Percentiles rank a stretch among this genome's conserved stretches.
phyloP scores from a whole-genome alignment of 2,113 vertebrate genomes.

The Vulpes lagopus region DNA sequence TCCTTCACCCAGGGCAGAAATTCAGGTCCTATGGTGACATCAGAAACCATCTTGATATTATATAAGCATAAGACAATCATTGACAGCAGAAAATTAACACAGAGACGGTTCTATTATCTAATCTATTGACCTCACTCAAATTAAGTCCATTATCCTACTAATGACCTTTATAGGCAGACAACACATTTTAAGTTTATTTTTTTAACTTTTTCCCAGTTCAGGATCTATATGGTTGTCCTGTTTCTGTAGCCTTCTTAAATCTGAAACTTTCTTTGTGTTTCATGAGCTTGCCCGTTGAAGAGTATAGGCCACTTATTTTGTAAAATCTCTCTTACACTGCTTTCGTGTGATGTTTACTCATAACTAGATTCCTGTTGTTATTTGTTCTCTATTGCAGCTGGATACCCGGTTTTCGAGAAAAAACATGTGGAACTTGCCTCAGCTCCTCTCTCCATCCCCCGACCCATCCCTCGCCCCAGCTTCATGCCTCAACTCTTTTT shows the following conservation, averaged over 20 bases:
- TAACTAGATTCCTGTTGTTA: not conserved
- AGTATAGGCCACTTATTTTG: not conserved
- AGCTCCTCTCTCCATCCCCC: not conserved
- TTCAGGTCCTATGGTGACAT: not conserved
- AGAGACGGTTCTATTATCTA: not conserved
- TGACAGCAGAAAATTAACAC: not conserved
- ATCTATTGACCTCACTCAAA: not conserved
- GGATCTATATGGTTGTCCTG: not conserved
- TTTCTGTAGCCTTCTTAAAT: not conserved
- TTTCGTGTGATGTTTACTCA: not conserved
- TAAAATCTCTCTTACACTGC: not conserved
- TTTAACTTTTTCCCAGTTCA: not conserved
- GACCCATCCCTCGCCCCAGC: not conserved
- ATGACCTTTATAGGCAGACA: not conserved
- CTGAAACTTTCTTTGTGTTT: not conserved
- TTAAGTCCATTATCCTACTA: not conserved
- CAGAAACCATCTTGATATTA: not conserved
- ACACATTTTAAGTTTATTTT: not conserved
- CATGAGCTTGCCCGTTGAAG: not conserved
- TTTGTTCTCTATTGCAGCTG: not conserved
- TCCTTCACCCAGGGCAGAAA: not conserved
- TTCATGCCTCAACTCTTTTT: not conserved
- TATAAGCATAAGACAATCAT: not conserved
- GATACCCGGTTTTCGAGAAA: not conserved
- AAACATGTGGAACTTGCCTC: not conserved